Evolutionary conservation across 2,113 vertebrate genomes (phyloP), one percentile per base, ranked within the genome.

Genomic region (Leptodactylus fuscus): DNA sequence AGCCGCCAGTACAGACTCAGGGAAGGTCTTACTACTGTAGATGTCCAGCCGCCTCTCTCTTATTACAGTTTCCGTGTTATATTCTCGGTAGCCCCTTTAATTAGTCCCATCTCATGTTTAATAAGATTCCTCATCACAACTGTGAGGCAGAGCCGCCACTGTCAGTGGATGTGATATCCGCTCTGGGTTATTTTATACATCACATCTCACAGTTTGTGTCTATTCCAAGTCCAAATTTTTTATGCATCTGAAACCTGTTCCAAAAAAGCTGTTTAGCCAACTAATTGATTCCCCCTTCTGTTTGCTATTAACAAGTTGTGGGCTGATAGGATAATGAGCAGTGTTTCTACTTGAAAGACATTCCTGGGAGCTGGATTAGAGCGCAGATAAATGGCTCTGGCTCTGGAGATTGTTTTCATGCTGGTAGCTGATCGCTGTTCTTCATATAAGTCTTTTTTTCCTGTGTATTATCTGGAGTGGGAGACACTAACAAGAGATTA

Each of bases 271-370:
- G 92, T 91, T 92, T 92, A 82, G 89, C 81, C 87, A 92, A 90
- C 46, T 93, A 93, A 92, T 93, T 89, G 78, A 84, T 90, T 86
- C 90, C 88, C 76, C 90, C 92, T 90, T 87, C 93, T 91, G 91
- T 92, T 93, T 91, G 91, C 89, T 91, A 92, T 95, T 94, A 93
- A 88, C 91, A 91, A 92, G 92, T 91, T 91, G 88, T 88, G 88
- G 85, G 83, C 87, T 27, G 91, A 92, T 93, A 91, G 89, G 89
- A 91, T 92, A 92, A 91, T 89, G 88, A 88, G 87, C 87, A 89
- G 87, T 82, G 89, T 90, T 89, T 88, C 53, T 83, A 94, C 92
- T 93, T 92, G 91, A 94, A 94, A 94, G 91, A 78, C 89, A 94
- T 92, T 93, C 89, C 89, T 93, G 85, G 80, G 88, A 90, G 87